phyloP scores from a whole-genome alignment of 2,797 vertebrate genomes.

The Clarias laeviceps region DNA sequence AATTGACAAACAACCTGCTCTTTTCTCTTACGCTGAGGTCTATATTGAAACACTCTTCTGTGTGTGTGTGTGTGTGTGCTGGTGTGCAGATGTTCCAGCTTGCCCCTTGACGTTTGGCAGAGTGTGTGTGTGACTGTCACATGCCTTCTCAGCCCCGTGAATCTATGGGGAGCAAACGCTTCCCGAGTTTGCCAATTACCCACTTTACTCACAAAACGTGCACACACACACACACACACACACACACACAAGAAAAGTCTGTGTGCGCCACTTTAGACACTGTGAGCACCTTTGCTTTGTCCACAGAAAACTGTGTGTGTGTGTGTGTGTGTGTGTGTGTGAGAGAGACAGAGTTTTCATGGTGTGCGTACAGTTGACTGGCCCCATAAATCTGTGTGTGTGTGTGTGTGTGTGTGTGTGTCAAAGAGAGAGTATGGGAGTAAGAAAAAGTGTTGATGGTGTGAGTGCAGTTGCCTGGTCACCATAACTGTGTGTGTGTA shows the following conservation, averaged over 20 bases:
- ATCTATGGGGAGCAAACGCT: conserved; percentile 57
- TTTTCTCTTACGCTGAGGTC: conserved; percentile 84
- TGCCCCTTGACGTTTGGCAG: conserved; percentile 67
- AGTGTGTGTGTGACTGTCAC: conserved; percentile 64
- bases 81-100: conserved; percentile 63
- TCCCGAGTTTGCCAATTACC: conserved; percentile 58
- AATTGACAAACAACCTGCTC: conserved; percentile 86
- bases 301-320: background rate
- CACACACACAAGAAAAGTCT: background rate
- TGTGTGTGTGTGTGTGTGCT: conserved; percentile 2
- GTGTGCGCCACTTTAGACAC: background rate
- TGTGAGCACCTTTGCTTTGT: background rate
- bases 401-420: background rate
- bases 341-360: background rate
- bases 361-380: background rate
- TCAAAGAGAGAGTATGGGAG: background rate
- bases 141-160: conserved; percentile 65
- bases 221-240: conserved; percentile 40
- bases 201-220: conserved; percentile 45
- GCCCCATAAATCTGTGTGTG: background rate
- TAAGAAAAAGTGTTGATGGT: background rate
- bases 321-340: background rate
- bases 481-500: background rate
- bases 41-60: conserved; percentile 68
- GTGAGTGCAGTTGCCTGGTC: background rate